Evolutionary conservation across 2,888 invertebrate species (phyloP), one percentile per base, ranked within the genome.

Genomic region (Drosophila anceps): DNA sequence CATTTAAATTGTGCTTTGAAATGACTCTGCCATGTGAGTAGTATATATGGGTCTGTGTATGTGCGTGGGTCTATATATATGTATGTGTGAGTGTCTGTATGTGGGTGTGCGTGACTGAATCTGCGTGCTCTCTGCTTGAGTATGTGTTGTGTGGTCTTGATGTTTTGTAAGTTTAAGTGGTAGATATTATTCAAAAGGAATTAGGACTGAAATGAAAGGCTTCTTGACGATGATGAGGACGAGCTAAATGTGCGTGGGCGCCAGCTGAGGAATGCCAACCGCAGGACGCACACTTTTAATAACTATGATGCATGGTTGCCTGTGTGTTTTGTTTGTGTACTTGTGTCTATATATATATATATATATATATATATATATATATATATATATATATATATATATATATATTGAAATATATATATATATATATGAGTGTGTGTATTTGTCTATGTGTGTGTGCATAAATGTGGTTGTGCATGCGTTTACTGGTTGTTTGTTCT

Each of bases 141-240:
- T 67, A 41, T 65, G 44, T 59, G 44, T 43, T 67, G 57, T 76
- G 80, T 69, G 84, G 71, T 82, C 82, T 70, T 82, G 85, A 76
- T 80, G 90, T 78, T 81, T 82, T 88, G 90, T 88, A 85, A 81
- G 83, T 85, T 90, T 85, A 90, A 85, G 90, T 90, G 84, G 88
- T 76, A 76, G 86, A 83, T 88, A 87, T 87, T 90, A 87, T 87
- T 87, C 88, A 87, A 88, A 87, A 88, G 90, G 90, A 85, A 87
- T 87, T 87, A 87, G 81, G 81, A 81, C 76, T 74, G 81, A 76
- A 88, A 88, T 86, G 87, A 86, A 84, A 87, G 84, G 87, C 89
- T 76, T 82, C 87, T 84, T 73, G 80, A 73, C 87, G 77, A 60
- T 61, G 75, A 64, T 60, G 74, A 57, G 60, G 31, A 59, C 41